Percentiles rank a stretch among this genome's conserved stretches.
Evolutionary conservation across 2,113 vertebrate species (phyloP).

Genomic region (Myotis brandtii): DNA sequence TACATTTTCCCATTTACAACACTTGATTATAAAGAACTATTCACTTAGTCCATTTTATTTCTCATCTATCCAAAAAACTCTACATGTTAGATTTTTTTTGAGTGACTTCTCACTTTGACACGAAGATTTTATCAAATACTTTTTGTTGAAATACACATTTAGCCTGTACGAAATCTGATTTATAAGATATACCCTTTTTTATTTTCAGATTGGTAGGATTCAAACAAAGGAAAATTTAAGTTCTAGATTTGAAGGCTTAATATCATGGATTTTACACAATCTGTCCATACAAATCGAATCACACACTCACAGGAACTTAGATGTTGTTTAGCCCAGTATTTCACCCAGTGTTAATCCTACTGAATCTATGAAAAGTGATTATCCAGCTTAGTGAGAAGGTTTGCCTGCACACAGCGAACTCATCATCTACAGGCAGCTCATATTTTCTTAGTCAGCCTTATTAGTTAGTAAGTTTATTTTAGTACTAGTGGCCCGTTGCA

Average conservation of each 20-base stretch:
- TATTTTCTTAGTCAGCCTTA: background rate
- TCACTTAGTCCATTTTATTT: background rate
- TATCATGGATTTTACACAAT: background rate
- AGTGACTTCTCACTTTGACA: background rate
- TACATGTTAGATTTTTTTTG: background rate
- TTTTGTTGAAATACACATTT: background rate
- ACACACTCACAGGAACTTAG: background rate
- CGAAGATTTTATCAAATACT: conserved; percentile 1
- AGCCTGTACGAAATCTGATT: background rate
- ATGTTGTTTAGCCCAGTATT: background rate
- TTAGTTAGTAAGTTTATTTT: conserved; percentile 19
- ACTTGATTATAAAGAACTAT: conserved; percentile 2
- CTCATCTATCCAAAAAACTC: background rate
- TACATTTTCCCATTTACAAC: background rate
- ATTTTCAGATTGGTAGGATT: background rate
- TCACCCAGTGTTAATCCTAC: background rate
- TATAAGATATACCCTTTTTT: background rate
- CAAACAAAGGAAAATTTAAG: conserved; percentile 13
- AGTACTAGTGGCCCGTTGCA: background rate
- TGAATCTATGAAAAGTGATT: background rate
- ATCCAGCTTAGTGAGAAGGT: background rate
- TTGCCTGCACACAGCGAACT: background rate
- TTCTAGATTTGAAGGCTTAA: conserved; percentile 16
- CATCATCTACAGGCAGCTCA: background rate
- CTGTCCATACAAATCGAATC: background rate